Conservation (phyloP, 1,140 invertebrate genomes). For the Eueides isabella region DNA sequence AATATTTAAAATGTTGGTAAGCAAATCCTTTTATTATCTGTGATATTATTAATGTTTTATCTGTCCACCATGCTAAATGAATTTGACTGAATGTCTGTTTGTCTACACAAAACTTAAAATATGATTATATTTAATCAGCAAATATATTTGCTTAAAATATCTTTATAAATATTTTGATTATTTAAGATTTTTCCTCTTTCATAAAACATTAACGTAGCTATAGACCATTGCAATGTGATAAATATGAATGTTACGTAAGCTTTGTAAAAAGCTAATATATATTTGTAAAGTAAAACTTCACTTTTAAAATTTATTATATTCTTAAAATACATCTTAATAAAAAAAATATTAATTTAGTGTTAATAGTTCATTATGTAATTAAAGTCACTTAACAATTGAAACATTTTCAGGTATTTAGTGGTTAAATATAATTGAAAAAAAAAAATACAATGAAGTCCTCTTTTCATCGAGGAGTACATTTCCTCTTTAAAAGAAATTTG, state of each 20-base stretch:
- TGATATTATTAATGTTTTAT: no score
- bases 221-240: background rate
- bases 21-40: no score
- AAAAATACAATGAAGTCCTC: conserved; percentile 42
- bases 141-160: background rate
- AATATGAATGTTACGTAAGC: conserved; percentile 20
- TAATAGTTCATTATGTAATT: background rate
- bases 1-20: no score
- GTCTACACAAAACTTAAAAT: background rate
- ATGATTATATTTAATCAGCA: background rate
- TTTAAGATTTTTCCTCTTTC: background rate
- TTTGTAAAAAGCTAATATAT: background rate
- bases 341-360: no score
- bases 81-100: no score
- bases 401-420: background rate
- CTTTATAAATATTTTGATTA: background rate
- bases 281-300: background rate
- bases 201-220: background rate
- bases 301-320: no score
- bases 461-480: conserved; percentile 55
- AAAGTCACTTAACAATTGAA: background rate
- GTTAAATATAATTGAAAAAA: background rate
- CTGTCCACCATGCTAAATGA: no score
- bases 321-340: no score
- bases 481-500: conserved; percentile 85